Evolutionary conservation across 2,888 invertebrate species (phyloP).

Genomic region (Gibbula magus): DNA sequence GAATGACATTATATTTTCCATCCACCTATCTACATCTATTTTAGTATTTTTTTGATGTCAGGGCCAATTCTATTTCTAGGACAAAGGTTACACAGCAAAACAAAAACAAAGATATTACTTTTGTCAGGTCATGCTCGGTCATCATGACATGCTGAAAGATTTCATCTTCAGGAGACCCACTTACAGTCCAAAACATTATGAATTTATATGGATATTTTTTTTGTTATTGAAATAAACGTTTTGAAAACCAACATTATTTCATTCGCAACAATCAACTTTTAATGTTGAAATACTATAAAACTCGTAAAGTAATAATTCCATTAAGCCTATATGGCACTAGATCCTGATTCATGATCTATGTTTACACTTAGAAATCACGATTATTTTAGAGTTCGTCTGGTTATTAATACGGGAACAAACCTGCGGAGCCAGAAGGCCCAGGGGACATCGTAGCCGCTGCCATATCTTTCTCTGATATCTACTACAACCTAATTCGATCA

Average conservation of each 20-base stretch:
- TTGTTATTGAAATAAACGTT: background rate
- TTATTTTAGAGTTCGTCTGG: too few relatives aligned
- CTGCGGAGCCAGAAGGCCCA: constrained; percentile 63
- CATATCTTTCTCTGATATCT: constrained; percentile 28
- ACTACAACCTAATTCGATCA: background rate
- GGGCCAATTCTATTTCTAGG: too few relatives aligned
- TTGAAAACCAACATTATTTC: background rate
- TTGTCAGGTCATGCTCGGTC: background rate
- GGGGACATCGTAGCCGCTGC: constrained; percentile 64
- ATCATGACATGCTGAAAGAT: background rate
- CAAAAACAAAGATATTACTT: background rate
- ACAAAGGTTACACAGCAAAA: too few relatives aligned
- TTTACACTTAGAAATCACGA: background rate
- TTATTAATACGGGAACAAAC: background rate
- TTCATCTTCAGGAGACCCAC: background rate
- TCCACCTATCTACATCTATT: background rate
- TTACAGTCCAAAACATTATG: background rate
- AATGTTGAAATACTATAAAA: too few relatives aligned
- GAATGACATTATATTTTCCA: background rate
- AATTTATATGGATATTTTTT: background rate
- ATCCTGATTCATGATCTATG: background rate
- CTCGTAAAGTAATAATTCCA: too few relatives aligned
- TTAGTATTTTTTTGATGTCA: background rate
- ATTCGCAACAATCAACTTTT: too few relatives aligned
- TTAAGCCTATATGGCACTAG: background rate